Conservation (phyloP, 2,888 invertebrate species). For the Lamellibrachia satsuma region DNA sequence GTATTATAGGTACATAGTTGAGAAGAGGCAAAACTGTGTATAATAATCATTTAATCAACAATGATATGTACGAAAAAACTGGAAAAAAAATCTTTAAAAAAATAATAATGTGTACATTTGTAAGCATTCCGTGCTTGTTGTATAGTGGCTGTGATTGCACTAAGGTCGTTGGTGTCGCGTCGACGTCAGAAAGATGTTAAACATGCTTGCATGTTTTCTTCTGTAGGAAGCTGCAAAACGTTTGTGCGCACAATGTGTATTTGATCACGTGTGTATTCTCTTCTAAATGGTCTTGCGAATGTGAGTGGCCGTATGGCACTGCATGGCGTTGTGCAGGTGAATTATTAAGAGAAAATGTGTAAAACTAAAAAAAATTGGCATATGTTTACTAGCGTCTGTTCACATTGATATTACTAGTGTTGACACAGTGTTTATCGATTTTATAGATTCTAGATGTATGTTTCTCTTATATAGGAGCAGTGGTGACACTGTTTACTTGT, state of each 20-base stretch:
- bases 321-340: background rate
- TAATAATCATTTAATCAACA: background rate
- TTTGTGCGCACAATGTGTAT: background rate
- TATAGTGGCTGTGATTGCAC: background rate
- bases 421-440: background rate
- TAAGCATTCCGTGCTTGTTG: constrained; percentile 9
- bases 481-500: background rate
- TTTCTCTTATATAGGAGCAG: background rate
- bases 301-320: background rate
- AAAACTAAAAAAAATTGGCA: background rate
- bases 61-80: background rate
- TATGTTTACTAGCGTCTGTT: background rate
- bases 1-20: constrained; percentile 17
- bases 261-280: background rate
- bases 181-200: background rate
- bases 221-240: background rate
- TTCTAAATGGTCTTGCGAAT: background rate
- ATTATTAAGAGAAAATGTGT: background rate
- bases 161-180: background rate
- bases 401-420: constrained; percentile 3
- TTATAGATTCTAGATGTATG: constrained; percentile 12
- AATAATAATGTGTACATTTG: constrained; percentile 8
- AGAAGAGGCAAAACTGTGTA: background rate
- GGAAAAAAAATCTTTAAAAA: background rate
- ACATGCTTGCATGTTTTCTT: background rate